phyloP scores from a whole-genome alignment of 1,140 invertebrate species.

The Saccostrea glomerata region DNA sequence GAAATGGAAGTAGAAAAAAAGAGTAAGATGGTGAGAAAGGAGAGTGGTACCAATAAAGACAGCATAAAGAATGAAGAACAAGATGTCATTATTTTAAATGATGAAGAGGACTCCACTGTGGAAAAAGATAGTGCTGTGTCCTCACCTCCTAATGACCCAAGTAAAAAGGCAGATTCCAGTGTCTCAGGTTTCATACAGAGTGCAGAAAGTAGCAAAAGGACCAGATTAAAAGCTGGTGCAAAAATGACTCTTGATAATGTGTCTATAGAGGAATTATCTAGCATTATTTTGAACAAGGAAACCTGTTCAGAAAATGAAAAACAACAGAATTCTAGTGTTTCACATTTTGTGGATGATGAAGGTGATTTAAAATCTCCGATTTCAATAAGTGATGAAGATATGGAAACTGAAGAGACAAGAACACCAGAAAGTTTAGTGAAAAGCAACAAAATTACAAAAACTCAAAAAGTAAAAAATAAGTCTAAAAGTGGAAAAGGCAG shows the following conservation, averaged over 20 bases:
- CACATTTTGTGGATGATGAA: slow-evolving; percentile 25
- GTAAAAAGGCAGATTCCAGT: background rate
- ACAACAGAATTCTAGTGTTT: background rate
- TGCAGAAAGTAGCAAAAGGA: slow-evolving; percentile 3
- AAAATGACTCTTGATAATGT: background rate
- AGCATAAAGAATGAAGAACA: slow-evolving; percentile 22
- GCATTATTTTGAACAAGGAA: background rate
- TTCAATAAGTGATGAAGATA: slow-evolving; percentile 23
- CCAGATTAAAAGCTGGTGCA: background rate
- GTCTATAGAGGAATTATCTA: background rate
- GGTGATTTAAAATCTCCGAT: slow-evolving; percentile 14
- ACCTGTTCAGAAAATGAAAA: background rate
- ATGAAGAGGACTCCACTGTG: slow-evolving; percentile 8
- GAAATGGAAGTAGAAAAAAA: slow-evolving; percentile 55
- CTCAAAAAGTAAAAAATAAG: background rate
- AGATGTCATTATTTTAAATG: background rate
- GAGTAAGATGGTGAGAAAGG: slow-evolving; percentile 47
- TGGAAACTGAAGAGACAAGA: background rate
- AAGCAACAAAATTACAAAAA: slow-evolving; percentile 1
- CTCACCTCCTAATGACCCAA: background rate
- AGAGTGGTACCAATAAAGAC: slow-evolving; percentile 39
- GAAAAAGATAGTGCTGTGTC: background rate
- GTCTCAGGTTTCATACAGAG: background rate
- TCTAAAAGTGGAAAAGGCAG: slow-evolving; percentile 50
- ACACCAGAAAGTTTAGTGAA: slow-evolving; percentile 20